These are phyloP conservation scores for Acleris holmiana DNA, from an alignment of 2,888 invertebrate genomes.

Conservation along the genomic window DNA sequence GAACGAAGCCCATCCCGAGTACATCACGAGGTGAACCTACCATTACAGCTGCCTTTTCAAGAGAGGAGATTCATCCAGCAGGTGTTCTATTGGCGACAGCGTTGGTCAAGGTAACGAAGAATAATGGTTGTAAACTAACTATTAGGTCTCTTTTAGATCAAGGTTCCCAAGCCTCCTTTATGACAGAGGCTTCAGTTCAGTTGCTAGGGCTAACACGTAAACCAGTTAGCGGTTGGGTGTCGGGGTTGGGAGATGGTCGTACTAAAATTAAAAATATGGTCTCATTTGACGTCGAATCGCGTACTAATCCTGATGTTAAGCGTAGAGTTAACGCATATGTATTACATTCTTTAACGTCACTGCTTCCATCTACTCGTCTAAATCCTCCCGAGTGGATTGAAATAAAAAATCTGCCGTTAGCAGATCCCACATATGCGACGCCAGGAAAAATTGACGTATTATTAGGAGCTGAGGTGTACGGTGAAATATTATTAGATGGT, in stretches of 20 bases:
- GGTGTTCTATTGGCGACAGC: slow-evolving; percentile 3
- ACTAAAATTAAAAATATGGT: slow-evolving; percentile 1
- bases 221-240: background rate
- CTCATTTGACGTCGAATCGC: slow-evolving; percentile 3
- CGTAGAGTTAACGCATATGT: slow-evolving; percentile 5
- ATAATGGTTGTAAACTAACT: slow-evolving; percentile 12
- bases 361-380: background rate
- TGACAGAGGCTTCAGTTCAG: background rate
- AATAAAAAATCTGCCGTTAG: background rate
- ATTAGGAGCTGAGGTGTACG: slow-evolving; percentile 1
- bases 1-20: background rate
- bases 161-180: background rate
- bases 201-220: background rate
- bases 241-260: slow-evolving; percentile 2
- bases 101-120: slow-evolving; percentile 6
- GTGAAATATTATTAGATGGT: background rate
- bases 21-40: slow-evolving; percentile 15
- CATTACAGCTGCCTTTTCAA: slow-evolving; percentile 11
- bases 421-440: slow-evolving; percentile 1
- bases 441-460: background rate
- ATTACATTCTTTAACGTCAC: slow-evolving; percentile 10
- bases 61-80: slow-evolving; percentile 5
- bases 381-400: background rate
- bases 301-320: background rate
- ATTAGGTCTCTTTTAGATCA: slow-evolving; percentile 15